Percentiles rank a stretch among this genome's conserved stretches.
Evolutionary conservation across 2,888 invertebrate genomes (phyloP).

Genomic region (Ectemnius cavifrons): DNA sequence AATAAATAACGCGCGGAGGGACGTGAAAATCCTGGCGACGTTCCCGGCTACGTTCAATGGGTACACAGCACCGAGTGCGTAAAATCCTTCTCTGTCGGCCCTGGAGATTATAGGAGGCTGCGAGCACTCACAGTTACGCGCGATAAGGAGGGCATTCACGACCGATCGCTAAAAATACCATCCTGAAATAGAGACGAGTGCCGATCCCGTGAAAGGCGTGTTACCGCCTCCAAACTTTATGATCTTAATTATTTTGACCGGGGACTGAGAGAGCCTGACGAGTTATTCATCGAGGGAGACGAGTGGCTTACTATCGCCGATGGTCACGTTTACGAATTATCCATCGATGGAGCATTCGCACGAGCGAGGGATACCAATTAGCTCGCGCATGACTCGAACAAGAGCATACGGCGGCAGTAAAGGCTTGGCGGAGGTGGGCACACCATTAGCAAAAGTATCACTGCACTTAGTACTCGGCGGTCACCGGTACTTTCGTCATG

Average conservation of each 20-base stretch:
- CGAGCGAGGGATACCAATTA: constrained; percentile 31
- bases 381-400: constrained; percentile 4
- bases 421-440: constrained; percentile 31
- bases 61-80: constrained; percentile 33
- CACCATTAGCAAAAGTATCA: constrained; percentile 55
- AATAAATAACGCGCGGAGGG: constrained; percentile 55
- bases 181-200: constrained; percentile 1
- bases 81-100: constrained; percentile 54
- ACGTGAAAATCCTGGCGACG: constrained; percentile 54
- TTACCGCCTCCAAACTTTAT: background rate
- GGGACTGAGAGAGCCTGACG: background rate
- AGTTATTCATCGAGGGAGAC: background rate
- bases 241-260: constrained; percentile 9
- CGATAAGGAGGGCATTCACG: constrained; percentile 41
- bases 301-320: too few species aligned
- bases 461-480: constrained; percentile 27
- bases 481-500: constrained; percentile 49
- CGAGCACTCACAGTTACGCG: constrained; percentile 31
- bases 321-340: background rate
- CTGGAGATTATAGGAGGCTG: constrained; percentile 49
- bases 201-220: background rate
- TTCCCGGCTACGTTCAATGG: constrained; percentile 41
- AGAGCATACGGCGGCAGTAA: constrained; percentile 34
- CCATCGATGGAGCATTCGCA: constrained; percentile 23
- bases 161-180: constrained; percentile 47